These are phyloP conservation scores for Indicator indicator DNA, from an alignment of 2,113 vertebrate species.

Conservation along the genomic window DNA sequence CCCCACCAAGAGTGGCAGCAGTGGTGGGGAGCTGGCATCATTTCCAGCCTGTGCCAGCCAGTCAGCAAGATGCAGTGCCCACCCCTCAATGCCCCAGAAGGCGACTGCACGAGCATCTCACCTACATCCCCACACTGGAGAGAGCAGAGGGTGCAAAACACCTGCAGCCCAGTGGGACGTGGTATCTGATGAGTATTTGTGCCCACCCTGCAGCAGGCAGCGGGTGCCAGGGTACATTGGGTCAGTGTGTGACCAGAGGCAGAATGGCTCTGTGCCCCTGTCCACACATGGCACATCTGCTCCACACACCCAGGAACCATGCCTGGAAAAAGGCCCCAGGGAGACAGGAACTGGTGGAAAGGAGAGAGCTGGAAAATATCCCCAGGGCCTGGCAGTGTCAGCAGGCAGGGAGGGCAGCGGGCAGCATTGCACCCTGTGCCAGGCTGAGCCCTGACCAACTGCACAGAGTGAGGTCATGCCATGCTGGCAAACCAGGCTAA, in stretches of 20 bases:
- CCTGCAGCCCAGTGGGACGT: fast-evolving
- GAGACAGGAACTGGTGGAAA: neutral
- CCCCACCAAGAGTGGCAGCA: neutral
- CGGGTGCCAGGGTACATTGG: fast-evolving
- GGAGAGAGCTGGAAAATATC: constrained; percentile 35
- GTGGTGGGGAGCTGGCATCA: neutral
- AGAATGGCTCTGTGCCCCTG: fast-evolving
- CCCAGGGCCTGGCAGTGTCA: neutral
- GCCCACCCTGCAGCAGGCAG: neutral
- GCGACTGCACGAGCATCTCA: neutral
- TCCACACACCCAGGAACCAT: fast-evolving
- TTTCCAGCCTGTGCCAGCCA: neutral
- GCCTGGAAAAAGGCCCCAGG: neutral
- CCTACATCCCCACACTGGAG: neutral
- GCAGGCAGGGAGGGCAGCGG: neutral
- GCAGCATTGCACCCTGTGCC: neutral
- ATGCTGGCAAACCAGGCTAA: fast-evolving
- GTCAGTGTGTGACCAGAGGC: fast-evolving
- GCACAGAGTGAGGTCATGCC: fast-evolving
- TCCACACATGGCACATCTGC: fast-evolving
- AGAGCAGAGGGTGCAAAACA: neutral
- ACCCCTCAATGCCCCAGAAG: neutral
- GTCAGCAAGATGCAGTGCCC: fast-evolving
- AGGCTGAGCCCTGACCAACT: neutral
- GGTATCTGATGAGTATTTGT: neutral